A percentile compares a stretch with the other conserved stretches of the same genome.
These are phyloP conservation scores for Halictus quadricinctus DNA, from an alignment of 2,888 invertebrate species.

Conservation along the genomic window DNA sequence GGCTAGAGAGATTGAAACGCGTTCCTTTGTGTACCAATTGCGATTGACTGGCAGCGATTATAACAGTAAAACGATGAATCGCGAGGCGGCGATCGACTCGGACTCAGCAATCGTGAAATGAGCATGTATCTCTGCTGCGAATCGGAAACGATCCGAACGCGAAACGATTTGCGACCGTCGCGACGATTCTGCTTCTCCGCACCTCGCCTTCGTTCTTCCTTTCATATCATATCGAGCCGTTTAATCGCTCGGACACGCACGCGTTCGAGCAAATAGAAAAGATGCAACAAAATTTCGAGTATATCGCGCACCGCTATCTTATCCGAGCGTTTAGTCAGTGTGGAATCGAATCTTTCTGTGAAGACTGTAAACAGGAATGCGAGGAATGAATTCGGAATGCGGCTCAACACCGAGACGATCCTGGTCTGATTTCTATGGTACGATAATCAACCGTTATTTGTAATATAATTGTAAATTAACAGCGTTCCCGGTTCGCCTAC, in stretches of 20 bases:
- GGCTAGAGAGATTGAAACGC: slow-evolving; percentile 25
- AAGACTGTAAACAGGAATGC: not conserved
- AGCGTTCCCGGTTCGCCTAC: not conserved
- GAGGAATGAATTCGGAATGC: not conserved
- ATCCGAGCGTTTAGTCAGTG: not conserved
- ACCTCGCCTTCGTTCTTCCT: too few relatives aligned
- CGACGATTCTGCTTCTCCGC: slow-evolving; percentile 4
- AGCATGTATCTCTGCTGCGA: slow-evolving; percentile 8
- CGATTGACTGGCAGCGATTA: slow-evolving; percentile 30
- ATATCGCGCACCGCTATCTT: not conserved
- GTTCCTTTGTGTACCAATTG: slow-evolving; percentile 45
- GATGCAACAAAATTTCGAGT: not conserved
- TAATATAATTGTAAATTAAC: slow-evolving; percentile 11
- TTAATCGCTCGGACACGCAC: not conserved
- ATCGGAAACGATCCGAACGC: slow-evolving; percentile 12
- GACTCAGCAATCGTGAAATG: slow-evolving; percentile 21
- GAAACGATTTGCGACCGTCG: not conserved
- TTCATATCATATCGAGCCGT: not conserved
- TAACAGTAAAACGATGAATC: slow-evolving; percentile 42
- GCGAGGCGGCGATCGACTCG: not conserved
- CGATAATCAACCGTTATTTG: slow-evolving; percentile 4
- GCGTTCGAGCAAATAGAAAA: not conserved
- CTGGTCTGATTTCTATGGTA: slow-evolving; percentile 11
- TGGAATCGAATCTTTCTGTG: not conserved
- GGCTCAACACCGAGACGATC: not conserved